These are phyloP conservation scores for Cyrtonyx montezumae DNA, from an alignment of 2,113 vertebrate species.

Conservation along the genomic window DNA sequence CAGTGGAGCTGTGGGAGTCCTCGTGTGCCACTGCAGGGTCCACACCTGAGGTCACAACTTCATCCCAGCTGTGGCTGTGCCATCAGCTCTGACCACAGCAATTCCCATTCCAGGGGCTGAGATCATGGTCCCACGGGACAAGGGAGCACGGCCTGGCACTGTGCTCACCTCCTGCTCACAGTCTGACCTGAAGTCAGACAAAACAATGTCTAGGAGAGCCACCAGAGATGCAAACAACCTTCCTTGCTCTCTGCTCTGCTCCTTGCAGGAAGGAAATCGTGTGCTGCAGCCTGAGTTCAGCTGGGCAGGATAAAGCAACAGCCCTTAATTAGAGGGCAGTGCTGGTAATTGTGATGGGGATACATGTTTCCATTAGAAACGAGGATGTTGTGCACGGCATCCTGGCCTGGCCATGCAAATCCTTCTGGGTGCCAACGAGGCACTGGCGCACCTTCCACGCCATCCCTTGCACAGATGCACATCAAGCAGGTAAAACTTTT, in stretches of 20 bases:
- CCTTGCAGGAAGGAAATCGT: background rate
- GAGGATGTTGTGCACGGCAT: background rate
- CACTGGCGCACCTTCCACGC: background rate
- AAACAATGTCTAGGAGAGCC: background rate
- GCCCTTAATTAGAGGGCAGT: background rate
- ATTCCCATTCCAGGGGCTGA: background rate
- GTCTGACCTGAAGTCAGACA: background rate
- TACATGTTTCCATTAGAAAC: background rate
- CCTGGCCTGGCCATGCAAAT: background rate
- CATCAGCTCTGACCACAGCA: background rate
- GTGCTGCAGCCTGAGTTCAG: background rate
- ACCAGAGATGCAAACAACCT: background rate
- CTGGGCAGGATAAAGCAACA: background rate
- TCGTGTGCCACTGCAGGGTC: background rate
- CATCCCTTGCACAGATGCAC: background rate
- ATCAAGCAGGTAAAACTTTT: background rate
- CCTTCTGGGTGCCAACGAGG: background rate
- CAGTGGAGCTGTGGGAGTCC: background rate
- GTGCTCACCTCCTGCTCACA: background rate
- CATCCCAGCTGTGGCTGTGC: background rate
- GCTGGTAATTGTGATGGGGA: background rate
- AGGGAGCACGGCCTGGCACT: background rate
- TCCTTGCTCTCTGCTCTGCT: background rate
- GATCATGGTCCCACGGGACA: background rate
- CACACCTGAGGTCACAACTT: background rate